These are phyloP conservation scores for Eriosoma lanigerum DNA, from an alignment of 1,140 invertebrate genomes.

Conservation along the genomic window DNA sequence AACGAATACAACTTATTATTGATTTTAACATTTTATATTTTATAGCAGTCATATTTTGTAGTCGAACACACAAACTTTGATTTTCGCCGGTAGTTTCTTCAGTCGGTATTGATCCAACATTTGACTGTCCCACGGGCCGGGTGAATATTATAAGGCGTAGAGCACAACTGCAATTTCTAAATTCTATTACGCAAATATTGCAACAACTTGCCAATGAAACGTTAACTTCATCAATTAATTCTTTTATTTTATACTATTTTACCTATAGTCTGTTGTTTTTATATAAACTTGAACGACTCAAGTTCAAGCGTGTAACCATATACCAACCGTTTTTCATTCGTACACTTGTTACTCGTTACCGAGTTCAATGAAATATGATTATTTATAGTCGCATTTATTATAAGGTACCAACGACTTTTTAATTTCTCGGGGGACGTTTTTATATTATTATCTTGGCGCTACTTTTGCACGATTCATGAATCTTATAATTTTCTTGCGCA, in stretches of 20 bases:
- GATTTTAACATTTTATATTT: slow-evolving; percentile 18
- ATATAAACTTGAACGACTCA: too few relatives aligned
- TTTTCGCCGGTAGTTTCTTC: slow-evolving; percentile 33
- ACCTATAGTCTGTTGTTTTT: too few relatives aligned
- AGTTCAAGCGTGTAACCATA: too few relatives aligned
- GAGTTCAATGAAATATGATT: not conserved
- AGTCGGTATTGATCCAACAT: slow-evolving; percentile 41
- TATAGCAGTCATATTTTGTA: slow-evolving; percentile 24
- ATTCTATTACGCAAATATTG: not conserved
- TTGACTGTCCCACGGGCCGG: slow-evolving; percentile 1
- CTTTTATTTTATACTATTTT: too few relatives aligned
- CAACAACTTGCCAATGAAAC: too few relatives aligned
- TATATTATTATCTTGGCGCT: not conserved
- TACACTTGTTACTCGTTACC: too few relatives aligned
- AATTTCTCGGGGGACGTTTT: not conserved
- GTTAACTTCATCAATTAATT: too few relatives aligned
- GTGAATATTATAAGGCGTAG: slow-evolving; percentile 25
- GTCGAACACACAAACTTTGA: slow-evolving; percentile 32
- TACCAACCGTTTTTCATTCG: not conserved
- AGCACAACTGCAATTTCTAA: slow-evolving; percentile 23
- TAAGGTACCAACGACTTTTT: too few relatives aligned
- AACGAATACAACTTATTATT: slow-evolving; percentile 17
- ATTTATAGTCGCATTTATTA: not conserved
- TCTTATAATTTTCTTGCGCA: not conserved
- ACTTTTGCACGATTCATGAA: not conserved